Conservation (phyloP, 2,113 vertebrate genomes). For the Mobula hypostoma region DNA sequence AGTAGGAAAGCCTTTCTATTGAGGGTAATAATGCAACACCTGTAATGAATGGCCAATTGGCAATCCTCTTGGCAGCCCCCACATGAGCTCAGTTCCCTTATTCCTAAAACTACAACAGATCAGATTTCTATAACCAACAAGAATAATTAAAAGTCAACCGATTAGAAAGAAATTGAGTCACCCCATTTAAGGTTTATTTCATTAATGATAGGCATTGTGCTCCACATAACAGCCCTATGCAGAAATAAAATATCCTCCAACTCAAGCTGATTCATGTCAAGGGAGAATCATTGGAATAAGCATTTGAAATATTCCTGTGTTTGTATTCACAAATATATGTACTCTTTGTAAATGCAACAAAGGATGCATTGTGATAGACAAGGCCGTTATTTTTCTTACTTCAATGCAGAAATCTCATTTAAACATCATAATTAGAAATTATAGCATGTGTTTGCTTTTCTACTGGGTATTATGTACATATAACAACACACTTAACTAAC, state of each 20-base stretch:
- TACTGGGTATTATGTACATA: constrained; percentile 25
- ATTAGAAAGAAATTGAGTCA: neutral
- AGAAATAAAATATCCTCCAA: neutral
- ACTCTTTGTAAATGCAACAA: neutral
- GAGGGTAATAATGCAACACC: no score
- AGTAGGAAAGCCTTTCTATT: neutral
- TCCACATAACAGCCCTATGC: neutral
- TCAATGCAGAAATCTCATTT: constrained; percentile 17
- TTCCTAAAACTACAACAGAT: constrained; percentile 12
- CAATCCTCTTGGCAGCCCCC: neutral
- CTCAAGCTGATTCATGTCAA: neutral
- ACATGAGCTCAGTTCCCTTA: neutral
- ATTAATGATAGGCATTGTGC: neutral
- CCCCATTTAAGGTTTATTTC: neutral
- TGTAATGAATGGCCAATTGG: neutral
- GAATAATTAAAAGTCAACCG: neutral
- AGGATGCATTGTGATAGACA: neutral
- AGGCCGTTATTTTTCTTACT: neutral
- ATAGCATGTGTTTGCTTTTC: constrained; percentile 33
- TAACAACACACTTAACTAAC: constrained; percentile 18
- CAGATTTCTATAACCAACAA: neutral
- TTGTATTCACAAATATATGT: neutral
- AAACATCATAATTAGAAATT: constrained; percentile 15
- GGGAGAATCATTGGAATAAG: neutral
- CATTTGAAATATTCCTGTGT: neutral